Base-by-base conservation (phyloP, 2,797 vertebrate species). In the Pteronotus mesoamericanus region DNA sequence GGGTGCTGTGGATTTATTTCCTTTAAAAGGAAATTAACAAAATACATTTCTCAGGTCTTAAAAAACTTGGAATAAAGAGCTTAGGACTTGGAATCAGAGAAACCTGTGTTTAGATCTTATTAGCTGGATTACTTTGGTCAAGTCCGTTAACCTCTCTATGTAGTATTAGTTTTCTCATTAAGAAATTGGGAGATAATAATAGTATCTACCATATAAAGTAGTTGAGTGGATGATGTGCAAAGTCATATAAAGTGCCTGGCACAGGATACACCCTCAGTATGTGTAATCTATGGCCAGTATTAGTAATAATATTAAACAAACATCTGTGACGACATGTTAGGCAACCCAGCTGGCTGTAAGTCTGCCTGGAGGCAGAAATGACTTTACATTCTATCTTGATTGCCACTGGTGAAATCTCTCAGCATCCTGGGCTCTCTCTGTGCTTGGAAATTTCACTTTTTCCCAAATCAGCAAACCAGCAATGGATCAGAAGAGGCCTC, bases 301-400 rank as follows among this genome's bases (percentile, higher is more conserved):
- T 94, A 92, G 88, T 66, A 66, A 9, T 61, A 39, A 86, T 57
- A 88, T 78, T 90, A 71, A 94, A 61, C 42, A 91, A 66, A 77
- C 46, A 79, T 88, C 80, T 78, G 79, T 78, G 86, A 78, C 22
- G 48, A 57, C 48, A 29, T 72, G 61, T 77, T 95, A 94, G 46
- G 84, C 69, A 79, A 34, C 22, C n/a, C 84, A 57, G 51, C 84
- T 93, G 83, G 16, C 48, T 74, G 29, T 79, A 37, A 91, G 14
- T 77, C 59, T 90, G 74, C 68, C 68, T 92, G 68, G 79, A 84
- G 86, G 83, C 78, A 97, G 74, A 89, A 75, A 68, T 77, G 68
- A 48, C 95, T 84, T 89, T 16, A 5, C 61, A 96, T 88, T 75
- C 48, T 22, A 11, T 75, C 16, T 55, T 83, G 51, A 51, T 86